Percentiles rank a stretch among this genome's conserved stretches.
Conservation (phyloP, 2,888 invertebrate genomes). For the Tetragnatha montana region DNA sequence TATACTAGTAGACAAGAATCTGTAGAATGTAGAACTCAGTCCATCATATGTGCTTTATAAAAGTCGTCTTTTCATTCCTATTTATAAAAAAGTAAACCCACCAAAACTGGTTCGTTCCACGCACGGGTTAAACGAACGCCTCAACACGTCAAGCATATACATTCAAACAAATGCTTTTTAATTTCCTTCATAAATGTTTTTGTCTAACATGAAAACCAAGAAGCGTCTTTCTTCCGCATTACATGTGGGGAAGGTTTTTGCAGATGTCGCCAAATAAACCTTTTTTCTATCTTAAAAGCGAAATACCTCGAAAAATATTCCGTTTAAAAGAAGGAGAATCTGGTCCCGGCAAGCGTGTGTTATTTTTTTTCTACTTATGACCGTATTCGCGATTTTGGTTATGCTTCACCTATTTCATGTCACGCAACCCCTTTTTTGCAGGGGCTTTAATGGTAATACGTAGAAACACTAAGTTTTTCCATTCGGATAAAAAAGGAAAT, state of each 20-base stretch:
- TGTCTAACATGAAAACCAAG: background rate
- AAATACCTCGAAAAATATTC: slow-evolving; percentile 26
- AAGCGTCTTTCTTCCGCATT: background rate
- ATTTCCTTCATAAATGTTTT: background rate
- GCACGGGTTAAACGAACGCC: too few relatives aligned
- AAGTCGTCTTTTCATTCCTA: too few relatives aligned
- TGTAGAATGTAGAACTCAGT: too few relatives aligned
- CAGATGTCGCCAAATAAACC: slow-evolving; percentile 3
- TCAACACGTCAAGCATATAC: background rate
- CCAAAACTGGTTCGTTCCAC: too few relatives aligned
- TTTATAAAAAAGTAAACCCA: too few relatives aligned
- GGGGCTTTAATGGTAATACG: slow-evolving; percentile 37
- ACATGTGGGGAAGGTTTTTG: background rate
- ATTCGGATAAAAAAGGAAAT: background rate
- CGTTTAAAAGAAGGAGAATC: slow-evolving; percentile 29
- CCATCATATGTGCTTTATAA: too few relatives aligned
- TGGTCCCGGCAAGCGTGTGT: slow-evolving; percentile 1
- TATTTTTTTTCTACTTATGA: slow-evolving; percentile 28
- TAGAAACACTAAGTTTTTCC: slow-evolving; percentile 31
- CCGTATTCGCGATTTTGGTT: slow-evolving; percentile 25
- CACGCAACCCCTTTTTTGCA: slow-evolving; percentile 21
- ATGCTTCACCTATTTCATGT: slow-evolving; percentile 42
- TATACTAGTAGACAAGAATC: too few relatives aligned
- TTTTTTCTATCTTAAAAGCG: slow-evolving; percentile 18
- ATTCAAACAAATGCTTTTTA: background rate